Conservation (phyloP, 2,797 vertebrate species). For the Anguilla marmorata region DNA sequence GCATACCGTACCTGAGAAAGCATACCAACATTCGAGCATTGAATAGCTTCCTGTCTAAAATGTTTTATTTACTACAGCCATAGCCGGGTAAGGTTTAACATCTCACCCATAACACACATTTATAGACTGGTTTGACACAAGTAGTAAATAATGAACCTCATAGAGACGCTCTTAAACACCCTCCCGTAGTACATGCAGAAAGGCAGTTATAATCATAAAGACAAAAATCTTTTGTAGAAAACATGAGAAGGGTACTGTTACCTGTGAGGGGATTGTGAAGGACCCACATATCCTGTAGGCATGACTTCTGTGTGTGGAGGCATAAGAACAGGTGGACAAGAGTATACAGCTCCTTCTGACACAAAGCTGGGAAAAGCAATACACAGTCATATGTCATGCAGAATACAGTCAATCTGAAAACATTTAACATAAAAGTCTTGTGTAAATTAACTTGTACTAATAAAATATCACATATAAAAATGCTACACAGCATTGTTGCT, state of each 20-base stretch:
- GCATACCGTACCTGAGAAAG: conserved; percentile 59
- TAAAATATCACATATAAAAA: neutral
- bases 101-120: neutral
- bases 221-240: neutral
- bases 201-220: neutral
- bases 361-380: conserved; percentile 61
- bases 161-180: neutral
- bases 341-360: conserved; percentile 64
- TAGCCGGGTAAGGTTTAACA: neutral
- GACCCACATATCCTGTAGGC: conserved; percentile 61
- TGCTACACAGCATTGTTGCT: neutral
- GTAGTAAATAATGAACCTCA: neutral
- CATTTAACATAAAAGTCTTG: neutral
- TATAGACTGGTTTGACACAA: neutral
- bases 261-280: conserved; percentile 60
- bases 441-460: neutral
- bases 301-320: conserved; percentile 58
- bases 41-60: neutral
- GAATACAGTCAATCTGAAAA: neutral
- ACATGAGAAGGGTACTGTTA: conserved; percentile 37
- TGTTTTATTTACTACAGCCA: neutral
- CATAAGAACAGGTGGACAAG: conserved; percentile 63
- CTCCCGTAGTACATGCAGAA: neutral
- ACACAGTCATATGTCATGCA: neutral
- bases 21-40: neutral